These are phyloP conservation scores for Anabacerthia variegaticeps DNA, from an alignment of 2,797 vertebrate genomes.

Conservation along the genomic window DNA sequence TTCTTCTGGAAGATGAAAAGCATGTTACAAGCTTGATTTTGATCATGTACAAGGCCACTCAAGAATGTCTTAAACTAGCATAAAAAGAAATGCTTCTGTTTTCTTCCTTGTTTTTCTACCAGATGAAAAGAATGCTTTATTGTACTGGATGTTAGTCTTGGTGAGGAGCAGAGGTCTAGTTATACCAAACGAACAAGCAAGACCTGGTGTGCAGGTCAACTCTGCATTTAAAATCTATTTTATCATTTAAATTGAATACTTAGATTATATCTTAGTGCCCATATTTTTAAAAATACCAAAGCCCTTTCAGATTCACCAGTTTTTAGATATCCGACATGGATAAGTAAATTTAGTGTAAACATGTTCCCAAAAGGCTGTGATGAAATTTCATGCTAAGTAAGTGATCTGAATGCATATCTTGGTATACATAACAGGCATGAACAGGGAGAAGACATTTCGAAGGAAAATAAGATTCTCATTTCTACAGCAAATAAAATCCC, in stretches of 20 bases:
- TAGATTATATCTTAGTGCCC: not conserved
- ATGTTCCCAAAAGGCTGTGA: not conserved
- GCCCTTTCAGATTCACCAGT: not conserved
- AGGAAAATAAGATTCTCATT: not conserved
- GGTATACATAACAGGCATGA: not conserved
- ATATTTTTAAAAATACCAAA: not conserved
- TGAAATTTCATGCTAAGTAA: not conserved
- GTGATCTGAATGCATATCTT: not conserved
- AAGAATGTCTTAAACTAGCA: slow-evolving; percentile 31
- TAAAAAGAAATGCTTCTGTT: slow-evolving; percentile 11
- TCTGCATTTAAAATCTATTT: not conserved
- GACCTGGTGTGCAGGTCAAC: not conserved
- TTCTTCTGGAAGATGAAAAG: slow-evolving; percentile 38
- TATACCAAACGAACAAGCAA: not conserved
- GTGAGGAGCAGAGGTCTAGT: not conserved
- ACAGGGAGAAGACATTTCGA: not conserved
- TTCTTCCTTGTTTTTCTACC: slow-evolving; percentile 18
- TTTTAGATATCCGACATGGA: not conserved
- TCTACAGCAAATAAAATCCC: not conserved
- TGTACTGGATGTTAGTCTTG: not conserved
- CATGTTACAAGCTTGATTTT: slow-evolving; percentile 42
- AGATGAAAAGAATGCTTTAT: slow-evolving; percentile 46
- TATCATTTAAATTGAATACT: not conserved
- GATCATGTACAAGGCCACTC: slow-evolving; percentile 18
- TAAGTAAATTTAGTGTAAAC: not conserved